Evolutionary conservation across 2,113 vertebrate genomes (phyloP), one percentile per base, ranked within the genome.

Genomic region (Scomber japonicus): DNA sequence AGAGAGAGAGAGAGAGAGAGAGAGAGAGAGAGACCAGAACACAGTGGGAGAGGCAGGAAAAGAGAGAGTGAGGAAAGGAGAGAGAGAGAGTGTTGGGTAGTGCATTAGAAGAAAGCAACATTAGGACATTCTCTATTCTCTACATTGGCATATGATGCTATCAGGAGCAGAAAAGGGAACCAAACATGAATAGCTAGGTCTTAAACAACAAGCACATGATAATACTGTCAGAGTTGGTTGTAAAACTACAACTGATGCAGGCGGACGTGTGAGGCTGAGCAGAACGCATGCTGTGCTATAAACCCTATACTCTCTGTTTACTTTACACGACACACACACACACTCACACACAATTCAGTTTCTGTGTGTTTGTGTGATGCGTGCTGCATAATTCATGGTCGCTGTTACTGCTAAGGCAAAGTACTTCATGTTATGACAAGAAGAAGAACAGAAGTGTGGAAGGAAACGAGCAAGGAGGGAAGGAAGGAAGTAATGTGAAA

Each of bases 11-110:
- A 83, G 64, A 81, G 71, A 79, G 81, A 90, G 84, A 89, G 89
- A 75, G 64, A 90, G 71, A 83, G 72, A 80, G 71, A 91, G 91
- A 84, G 88, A 82, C 88, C 87, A 93, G 88, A 90, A 93, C 91
- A 86, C 91, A 92, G 90, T 87, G 71, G 90, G 91, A 92, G 66
- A 84, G 87, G 75, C 70, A 83, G 85, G 46, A 63, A 85, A 62
- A 82, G 80, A 78, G 54, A 76, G 61, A 81, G 55, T 48, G 82
- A 69, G 57, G 72, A 57, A 68, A 63, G 60, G 73, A 81, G 72
- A 70, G 71, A 74, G 63, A 4, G 27, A 82, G 69, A 82, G 80
- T 72, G 71, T 84, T 87, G 78, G 81, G 76, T 74, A 73, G 74
- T 74, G 83, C 83, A 80, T 81, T 84, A 82, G 85, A 84, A 90